Percentiles rank a stretch among this genome's conserved stretches.
Evolutionary conservation across 2,888 invertebrate genomes (phyloP).

Genomic region (Lymantria monacha): DNA sequence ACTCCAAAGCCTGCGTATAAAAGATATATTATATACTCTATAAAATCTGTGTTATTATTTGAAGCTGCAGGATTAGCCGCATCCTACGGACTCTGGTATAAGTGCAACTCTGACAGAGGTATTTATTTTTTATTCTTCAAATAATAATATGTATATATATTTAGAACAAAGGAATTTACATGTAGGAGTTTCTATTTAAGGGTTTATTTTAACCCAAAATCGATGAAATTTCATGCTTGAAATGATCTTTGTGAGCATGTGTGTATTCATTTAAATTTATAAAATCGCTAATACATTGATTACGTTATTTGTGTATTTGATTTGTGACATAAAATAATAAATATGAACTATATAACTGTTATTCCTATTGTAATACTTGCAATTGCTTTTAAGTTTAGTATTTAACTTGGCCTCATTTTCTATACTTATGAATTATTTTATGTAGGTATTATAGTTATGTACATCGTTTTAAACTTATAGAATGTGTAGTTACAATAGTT

Average conservation of each 20-base stretch:
- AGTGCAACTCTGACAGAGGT: slow-evolving; percentile 88
- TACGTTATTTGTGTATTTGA: not conserved
- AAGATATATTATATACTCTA: slow-evolving; percentile 77
- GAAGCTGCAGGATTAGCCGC: slow-evolving; percentile 83
- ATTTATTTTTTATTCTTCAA: not conserved
- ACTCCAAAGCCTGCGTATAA: slow-evolving; percentile 80
- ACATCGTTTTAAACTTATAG: no score
- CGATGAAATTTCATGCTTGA: not conserved
- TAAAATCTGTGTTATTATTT: slow-evolving; percentile 79
- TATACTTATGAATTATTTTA: not conserved
- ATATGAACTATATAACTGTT: not conserved
- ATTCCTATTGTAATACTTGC: not conserved
- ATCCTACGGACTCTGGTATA: slow-evolving; percentile 85
- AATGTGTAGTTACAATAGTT: no score
- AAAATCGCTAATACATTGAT: not conserved
- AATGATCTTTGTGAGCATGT: not conserved
- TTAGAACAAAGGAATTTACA: slow-evolving; percentile 8
- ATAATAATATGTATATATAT: not conserved
- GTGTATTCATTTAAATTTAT: not conserved
- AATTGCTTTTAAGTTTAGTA: not conserved
- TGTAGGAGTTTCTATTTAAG: not conserved
- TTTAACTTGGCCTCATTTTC: not conserved
- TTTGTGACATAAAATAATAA: not conserved
- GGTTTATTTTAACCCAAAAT: not conserved
- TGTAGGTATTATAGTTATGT: no score